Percentiles rank a stretch among this genome's conserved stretches.
These are phyloP conservation scores for Gadus chalcogrammus DNA, from an alignment of 2,113 vertebrate genomes.

Conservation along the genomic window DNA sequence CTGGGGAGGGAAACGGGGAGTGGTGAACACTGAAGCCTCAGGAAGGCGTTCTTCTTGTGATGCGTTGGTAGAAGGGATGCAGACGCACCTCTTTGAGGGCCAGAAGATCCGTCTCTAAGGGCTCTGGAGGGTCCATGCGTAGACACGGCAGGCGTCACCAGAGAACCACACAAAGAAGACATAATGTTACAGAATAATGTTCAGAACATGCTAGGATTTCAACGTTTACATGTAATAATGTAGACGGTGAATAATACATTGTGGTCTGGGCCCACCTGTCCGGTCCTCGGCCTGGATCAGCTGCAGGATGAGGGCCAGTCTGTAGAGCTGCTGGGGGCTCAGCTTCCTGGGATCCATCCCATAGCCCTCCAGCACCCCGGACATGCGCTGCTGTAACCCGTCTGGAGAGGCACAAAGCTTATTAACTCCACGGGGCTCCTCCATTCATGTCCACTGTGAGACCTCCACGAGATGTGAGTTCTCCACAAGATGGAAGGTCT, in stretches of 20 bases:
- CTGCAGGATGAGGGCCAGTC: constrained; percentile 78
- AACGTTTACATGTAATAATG: no score
- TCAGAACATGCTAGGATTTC: no score
- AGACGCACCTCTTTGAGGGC: constrained; percentile 64
- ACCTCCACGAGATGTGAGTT: no score
- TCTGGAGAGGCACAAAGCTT: constrained; percentile 42
- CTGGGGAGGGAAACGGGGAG: constrained; percentile 31
- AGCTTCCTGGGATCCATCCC: constrained; percentile 81
- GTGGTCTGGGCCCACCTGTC: constrained; percentile 29
- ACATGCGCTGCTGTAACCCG: constrained; percentile 74
- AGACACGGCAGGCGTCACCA: background rate
- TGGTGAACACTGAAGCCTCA: background rate
- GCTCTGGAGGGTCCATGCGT: constrained; percentile 43
- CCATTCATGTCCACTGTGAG: no score
- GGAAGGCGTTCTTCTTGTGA: background rate
- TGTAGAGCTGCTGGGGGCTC: constrained; percentile 84
- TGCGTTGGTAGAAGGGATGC: background rate
- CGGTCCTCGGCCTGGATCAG: constrained; percentile 70
- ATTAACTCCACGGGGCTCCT: background rate
- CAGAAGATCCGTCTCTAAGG: constrained; percentile 60
- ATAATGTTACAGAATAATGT: no score
- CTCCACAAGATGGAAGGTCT: no score
- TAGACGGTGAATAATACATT: background rate
- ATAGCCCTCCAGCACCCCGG: constrained; percentile 74
- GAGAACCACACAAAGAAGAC: no score